Evolutionary conservation across 92 coral and sea anemone genomes (phyloP), one percentile per base, ranked within the genome.

Genomic region (Palythoa heliodiscus): DNA sequence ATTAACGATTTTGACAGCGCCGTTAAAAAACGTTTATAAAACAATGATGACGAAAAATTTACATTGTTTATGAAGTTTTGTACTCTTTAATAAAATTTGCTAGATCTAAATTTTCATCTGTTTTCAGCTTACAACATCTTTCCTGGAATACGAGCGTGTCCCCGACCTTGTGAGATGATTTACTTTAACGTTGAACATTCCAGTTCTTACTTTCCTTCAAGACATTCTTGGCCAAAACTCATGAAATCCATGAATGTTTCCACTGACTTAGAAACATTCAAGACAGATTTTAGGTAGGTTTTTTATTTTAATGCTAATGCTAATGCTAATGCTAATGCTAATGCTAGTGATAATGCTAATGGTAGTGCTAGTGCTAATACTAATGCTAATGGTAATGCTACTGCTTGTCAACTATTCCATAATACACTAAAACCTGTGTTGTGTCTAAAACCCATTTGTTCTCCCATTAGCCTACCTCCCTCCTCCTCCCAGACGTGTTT

Each of bases 231-330:
- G 81, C 66, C 64, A 14, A 54, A 40, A 17, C 29, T n/a, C 13
- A 76, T 76, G n/a, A 76, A 53, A 76, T 24, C 50, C 19, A 15
- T 76, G 67, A 76, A 76, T 24, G 67, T 5, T 52, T 52, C 81
- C 48, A 19, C 17, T 1, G 67, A 76, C 25, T n/a, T 29, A 53
- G n/a, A 53, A 7, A 24, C 40, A 53, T 53, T 55, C 29, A 76
- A 29, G 67, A 76, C 35, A 76, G 67, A 76, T 53, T 76, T 76
- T 68, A 76, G 81, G 81, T 76, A 1, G 24, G 81, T 50, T 12
- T 73, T 43, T 73, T 2, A 48, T 47, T 15, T n/a, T 0, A n/a
- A 47, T 29, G 35, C 35, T 29, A 29, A 29, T 29, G 35, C 35
- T 29, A 29, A 29, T 29, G 35, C 35, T 29, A 29, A 29, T 29